phyloP scores from a whole-genome alignment of 2,113 vertebrate species.

The Caranx melampygus region DNA sequence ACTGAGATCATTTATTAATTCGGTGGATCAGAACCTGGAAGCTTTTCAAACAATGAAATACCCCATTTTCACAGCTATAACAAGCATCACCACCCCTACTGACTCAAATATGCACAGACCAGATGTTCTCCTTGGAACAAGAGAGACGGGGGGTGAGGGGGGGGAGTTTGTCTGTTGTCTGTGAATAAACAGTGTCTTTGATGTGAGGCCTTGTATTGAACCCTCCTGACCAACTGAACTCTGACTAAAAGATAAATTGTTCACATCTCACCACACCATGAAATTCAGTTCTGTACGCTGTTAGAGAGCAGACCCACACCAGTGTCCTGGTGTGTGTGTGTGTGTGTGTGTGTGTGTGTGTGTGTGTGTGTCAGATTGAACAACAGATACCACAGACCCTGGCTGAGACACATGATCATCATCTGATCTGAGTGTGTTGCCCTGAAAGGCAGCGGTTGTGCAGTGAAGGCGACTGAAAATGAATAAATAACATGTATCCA shows the following conservation, averaged over 20 bases:
- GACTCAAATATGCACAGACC: constrained; percentile 32
- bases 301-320: constrained; percentile 10
- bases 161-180: constrained; percentile 41
- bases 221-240: constrained; percentile 50
- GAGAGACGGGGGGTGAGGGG: constrained; percentile 4
- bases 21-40: constrained; percentile 25
- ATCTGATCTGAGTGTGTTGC: constrained; percentile 46
- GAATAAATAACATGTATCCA: constrained; percentile 65
- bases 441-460: constrained; percentile 36
- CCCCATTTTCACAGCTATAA: constrained; percentile 37
- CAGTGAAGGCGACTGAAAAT: constrained; percentile 45
- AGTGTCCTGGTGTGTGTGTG: constrained; percentile 15
- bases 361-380: constrained; percentile 1
- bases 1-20: constrained; percentile 29
- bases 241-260: constrained; percentile 28
- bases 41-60: constrained; percentile 31
- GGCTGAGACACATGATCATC: constrained; percentile 45
- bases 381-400: constrained; percentile 35
- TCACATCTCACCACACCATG: constrained; percentile 56
- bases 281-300: constrained; percentile 41
- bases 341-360: constrained; percentile 22
- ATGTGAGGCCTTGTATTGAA: constrained; percentile 40
- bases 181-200: constrained; percentile 56
- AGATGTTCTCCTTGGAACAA: constrained; percentile 58
- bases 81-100: constrained; percentile 11